phyloP scores from a whole-genome alignment of 2,888 invertebrate species.

The Eupithecia exiguata region DNA sequence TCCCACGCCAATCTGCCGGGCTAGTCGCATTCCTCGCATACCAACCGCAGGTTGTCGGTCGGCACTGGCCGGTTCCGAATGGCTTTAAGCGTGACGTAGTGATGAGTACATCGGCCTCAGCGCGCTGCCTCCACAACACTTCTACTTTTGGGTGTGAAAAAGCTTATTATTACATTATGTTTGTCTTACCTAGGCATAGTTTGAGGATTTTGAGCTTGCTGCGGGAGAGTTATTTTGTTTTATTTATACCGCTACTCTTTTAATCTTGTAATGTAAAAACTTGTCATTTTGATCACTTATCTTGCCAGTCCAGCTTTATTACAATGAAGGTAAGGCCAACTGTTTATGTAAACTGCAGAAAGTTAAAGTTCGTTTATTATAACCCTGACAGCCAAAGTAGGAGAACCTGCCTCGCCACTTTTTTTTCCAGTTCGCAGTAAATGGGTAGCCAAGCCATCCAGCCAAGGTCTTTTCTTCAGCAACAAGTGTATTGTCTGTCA shows the following conservation, averaged over 20 bases:
- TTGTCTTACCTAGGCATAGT: slow-evolving; percentile 11
- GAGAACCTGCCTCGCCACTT: slow-evolving; percentile 18
- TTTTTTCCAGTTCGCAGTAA: slow-evolving; percentile 14
- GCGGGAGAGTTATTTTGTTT: background rate
- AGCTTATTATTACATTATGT: slow-evolving; percentile 14
- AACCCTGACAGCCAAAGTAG: slow-evolving; percentile 19
- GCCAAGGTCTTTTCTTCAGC: slow-evolving; percentile 8
- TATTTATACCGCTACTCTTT: background rate
- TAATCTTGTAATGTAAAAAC: background rate
- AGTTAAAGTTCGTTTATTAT: slow-evolving; percentile 15
- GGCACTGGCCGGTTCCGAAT: slow-evolving; percentile 76
- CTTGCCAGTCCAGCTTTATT: background rate
- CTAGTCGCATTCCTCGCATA: slow-evolving; percentile 79
- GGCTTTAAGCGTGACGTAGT: slow-evolving; percentile 73
- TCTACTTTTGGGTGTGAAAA: slow-evolving; percentile 21
- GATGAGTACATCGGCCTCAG: slow-evolving; percentile 64
- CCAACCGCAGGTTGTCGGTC: slow-evolving; percentile 78
- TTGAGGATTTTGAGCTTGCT: background rate
- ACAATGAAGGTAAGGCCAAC: background rate
- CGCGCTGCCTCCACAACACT: slow-evolving; percentile 24
- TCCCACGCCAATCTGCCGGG: slow-evolving; percentile 74
- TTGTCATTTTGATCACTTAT: background rate
- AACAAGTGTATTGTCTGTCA: background rate
- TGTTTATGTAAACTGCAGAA: background rate
- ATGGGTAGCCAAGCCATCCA: background rate